Conservation (phyloP, 2,113 vertebrate genomes). For the Tringa solitaria region DNA sequence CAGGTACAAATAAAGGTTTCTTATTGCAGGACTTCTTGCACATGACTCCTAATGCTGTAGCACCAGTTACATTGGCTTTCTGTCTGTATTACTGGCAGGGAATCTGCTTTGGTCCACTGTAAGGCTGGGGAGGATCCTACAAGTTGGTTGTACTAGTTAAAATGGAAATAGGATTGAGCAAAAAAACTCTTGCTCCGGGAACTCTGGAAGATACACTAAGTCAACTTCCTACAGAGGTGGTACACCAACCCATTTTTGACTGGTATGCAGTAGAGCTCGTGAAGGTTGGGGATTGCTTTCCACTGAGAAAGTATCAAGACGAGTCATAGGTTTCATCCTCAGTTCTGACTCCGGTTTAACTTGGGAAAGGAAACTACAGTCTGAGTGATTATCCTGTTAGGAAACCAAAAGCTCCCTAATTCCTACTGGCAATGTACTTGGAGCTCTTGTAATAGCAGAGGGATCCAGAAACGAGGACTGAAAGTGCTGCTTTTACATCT, state of each 20-base stretch:
- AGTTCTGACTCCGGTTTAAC: not conserved
- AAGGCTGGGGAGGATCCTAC: not conserved
- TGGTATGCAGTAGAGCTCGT: not conserved
- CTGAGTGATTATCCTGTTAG: not conserved
- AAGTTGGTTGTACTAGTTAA: not conserved
- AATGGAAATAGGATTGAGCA: not conserved
- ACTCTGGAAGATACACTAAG: not conserved
- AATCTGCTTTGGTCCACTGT: not conserved
- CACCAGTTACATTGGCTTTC: not conserved
- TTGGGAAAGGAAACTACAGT: accelerated
- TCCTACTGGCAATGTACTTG: not conserved
- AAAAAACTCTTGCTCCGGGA: accelerated
- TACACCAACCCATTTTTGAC: not conserved
- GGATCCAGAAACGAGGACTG: not conserved
- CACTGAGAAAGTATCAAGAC: not conserved
- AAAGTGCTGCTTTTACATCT: not conserved
- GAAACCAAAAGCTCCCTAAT: not conserved
- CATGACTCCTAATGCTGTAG: not conserved
- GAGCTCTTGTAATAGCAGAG: not conserved
- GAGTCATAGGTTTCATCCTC: not conserved
- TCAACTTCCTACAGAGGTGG: not conserved
- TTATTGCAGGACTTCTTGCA: not conserved
- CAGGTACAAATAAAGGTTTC: not conserved
- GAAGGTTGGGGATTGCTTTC: not conserved
- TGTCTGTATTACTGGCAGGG: not conserved